Conservation (phyloP, 2,797 vertebrate species). For the Mormyrops boulengeri region DNA sequence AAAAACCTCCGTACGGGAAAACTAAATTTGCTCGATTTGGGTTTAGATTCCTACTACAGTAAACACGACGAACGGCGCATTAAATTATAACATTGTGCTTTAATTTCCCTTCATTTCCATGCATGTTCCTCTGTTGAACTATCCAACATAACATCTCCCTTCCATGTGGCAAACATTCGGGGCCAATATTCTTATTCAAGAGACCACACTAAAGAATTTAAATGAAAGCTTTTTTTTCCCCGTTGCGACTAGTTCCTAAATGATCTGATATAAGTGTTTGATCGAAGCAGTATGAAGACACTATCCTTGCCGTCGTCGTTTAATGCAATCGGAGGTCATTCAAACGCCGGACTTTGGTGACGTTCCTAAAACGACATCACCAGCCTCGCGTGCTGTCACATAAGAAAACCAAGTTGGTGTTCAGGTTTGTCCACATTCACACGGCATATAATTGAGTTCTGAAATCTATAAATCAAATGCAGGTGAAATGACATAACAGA, state of each 20-base stretch:
- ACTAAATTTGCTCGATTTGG: background rate
- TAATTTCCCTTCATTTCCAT: background rate
- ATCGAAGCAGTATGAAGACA: background rate
- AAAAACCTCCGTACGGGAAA: background rate
- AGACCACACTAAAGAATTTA: background rate
- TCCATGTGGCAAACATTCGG: background rate
- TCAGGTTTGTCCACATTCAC: background rate
- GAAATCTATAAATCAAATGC: background rate
- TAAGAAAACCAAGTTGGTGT: background rate
- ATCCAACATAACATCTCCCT: background rate
- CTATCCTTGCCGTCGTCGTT: background rate
- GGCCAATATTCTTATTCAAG: background rate
- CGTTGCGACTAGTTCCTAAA: background rate
- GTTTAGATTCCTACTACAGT: background rate
- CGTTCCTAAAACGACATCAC: background rate
- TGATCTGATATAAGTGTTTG: background rate
- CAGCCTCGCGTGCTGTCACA: background rate
- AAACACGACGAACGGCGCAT: background rate
- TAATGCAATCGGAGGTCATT: background rate
- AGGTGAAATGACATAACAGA: background rate
- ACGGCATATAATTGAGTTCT: background rate
- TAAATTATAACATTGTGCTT: constrained; percentile 8
- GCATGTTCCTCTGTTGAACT: background rate
- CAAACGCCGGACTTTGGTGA: background rate
- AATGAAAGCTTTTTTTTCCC: background rate